Conservation (phyloP, 2,113 vertebrate genomes). For the Petroica traversi region DNA sequence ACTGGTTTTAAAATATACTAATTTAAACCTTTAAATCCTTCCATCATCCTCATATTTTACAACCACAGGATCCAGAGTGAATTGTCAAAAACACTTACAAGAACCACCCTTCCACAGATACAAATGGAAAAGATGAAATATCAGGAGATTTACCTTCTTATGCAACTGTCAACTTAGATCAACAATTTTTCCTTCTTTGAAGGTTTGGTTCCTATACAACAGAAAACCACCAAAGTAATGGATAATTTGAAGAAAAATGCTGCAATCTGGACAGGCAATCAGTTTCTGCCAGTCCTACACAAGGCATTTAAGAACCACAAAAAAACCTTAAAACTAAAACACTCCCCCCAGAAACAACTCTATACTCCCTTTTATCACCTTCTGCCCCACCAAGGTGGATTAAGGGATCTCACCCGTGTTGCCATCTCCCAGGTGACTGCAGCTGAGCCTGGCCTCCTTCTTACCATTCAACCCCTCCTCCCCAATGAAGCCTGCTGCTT, state of each 20-base stretch:
- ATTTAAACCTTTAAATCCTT: not conserved
- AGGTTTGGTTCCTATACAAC: not conserved
- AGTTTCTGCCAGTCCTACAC: not conserved
- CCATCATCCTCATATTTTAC: not conserved
- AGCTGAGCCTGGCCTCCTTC: not conserved
- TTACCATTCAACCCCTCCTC: not conserved
- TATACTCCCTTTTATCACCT: not conserved
- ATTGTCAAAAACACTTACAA: not conserved
- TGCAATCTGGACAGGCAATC: not conserved
- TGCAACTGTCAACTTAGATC: not conserved
- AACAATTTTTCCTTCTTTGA: not conserved
- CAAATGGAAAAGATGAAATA: not conserved
- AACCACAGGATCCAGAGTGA: not conserved
- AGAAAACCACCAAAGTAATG: not conserved
- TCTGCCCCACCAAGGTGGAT: not conserved
- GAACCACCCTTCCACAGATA: not conserved
- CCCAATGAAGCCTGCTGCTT: not conserved
- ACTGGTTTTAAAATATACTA: not conserved
- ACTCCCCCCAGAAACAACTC: rapidly evolving
- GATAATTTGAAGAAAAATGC: not conserved
- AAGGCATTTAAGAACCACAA: not conserved
- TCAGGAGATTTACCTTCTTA: not conserved
- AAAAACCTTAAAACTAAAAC: not conserved
- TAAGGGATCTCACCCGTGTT: not conserved
- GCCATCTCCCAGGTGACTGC: not conserved